A percentile compares a stretch with the other conserved stretches of the same genome.
Evolutionary conservation across 2,888 invertebrate species (phyloP).

Genomic region (Cryptocephalus moraei): DNA sequence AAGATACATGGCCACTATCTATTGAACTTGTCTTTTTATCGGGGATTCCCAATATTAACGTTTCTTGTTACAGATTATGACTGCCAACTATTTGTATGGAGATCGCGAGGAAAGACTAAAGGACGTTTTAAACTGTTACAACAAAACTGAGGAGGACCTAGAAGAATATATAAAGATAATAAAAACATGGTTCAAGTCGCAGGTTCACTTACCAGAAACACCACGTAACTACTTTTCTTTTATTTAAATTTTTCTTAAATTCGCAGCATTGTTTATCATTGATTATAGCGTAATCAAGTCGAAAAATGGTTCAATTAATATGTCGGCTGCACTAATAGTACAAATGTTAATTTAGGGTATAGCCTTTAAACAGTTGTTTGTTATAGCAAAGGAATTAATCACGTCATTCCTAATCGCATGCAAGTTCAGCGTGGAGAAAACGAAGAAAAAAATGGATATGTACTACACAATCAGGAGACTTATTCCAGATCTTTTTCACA

Average conservation of each 20-base stretch:
- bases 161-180: not conserved
- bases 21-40: too few species aligned
- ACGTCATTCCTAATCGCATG: slow-evolving; percentile 1
- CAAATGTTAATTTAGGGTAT: too few species aligned
- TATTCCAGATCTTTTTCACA: slow-evolving; percentile 10
- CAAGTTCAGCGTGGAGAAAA: slow-evolving; percentile 13
- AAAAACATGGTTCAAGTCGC: slow-evolving; percentile 2
- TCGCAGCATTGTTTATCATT: not conserved
- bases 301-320: too few species aligned
- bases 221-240: slow-evolving; percentile 5
- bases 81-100: too few species aligned
- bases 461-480: slow-evolving; percentile 12
- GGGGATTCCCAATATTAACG: too few species aligned
- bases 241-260: too few species aligned
- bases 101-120: too few species aligned
- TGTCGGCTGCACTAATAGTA: too few species aligned
- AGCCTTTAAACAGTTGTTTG: not conserved
- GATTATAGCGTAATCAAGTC: not conserved
- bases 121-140: too few species aligned
- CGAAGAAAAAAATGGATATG: slow-evolving; percentile 13
- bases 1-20: too few species aligned
- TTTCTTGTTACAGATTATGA: too few species aligned
- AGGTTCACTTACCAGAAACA: slow-evolving; percentile 5
- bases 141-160: not conserved
- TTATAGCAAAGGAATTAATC: slow-evolving; percentile 8